Evolutionary conservation across 2,888 invertebrate genomes (phyloP), one percentile per base, ranked within the genome.

Genomic region (Matsumyia berberina): DNA sequence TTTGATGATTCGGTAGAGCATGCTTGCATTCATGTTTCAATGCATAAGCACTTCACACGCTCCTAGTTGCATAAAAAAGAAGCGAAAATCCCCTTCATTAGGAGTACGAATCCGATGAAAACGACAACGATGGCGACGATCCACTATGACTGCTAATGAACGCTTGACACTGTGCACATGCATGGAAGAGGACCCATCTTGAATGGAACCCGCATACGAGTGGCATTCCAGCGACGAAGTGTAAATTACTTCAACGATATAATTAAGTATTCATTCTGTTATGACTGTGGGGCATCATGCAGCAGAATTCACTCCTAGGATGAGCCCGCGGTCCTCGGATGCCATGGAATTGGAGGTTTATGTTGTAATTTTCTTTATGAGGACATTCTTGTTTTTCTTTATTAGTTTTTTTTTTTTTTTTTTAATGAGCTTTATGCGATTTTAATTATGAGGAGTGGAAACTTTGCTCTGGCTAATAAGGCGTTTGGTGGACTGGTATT

Each of bases 241-340:
- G 64, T 57, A 49, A 66, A 73, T 73, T 51, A 35, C 64, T 35
- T 55, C 64, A 64, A 64, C 44, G 62, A 44, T 42, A 37, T 73
- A 55, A 55, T 62, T 73, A 64, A 24, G 55, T 44, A 55, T 64
- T 53, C 44, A 33, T 42, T 62, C 11, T n/a, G n/a, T 11, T 44
- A 33, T 44, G 19, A 12, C 29, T 44, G 5, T 1, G n/a, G 15
- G 46, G 6, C n/a, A 33, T 24, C 12, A 35, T 55, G 31, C 69
- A 55, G 31, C 12, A 31, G 31, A 8, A 6, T 2, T 8, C 5
- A 5, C 2, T 19, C 7, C 12, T 3, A 7, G 12, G 1, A 4
- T 57, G 19, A 57, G 37, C 19, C 57, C 37, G 1, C 5, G 12
- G 4, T 17, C 19, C n/a, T 7, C n/a, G 58, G 24, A 8, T 12